These are phyloP conservation scores for Catocala nupta DNA, from an alignment of 2,888 invertebrate genomes.

Conservation along the genomic window DNA sequence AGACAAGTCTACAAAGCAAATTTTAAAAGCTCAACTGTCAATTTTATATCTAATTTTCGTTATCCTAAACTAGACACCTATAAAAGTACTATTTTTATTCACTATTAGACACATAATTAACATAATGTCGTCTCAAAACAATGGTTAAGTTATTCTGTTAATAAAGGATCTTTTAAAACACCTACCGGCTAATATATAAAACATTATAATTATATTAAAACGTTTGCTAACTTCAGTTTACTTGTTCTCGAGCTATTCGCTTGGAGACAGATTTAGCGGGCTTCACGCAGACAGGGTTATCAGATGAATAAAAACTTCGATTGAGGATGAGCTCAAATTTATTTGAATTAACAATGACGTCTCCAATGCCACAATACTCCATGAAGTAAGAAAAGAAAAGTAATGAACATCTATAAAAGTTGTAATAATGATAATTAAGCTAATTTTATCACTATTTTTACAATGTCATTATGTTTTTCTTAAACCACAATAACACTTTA, in stretches of 20 bases:
- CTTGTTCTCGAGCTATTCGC: slow-evolving; percentile 30
- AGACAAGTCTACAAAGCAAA: slow-evolving; percentile 78
- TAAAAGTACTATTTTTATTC: slow-evolving; percentile 67
- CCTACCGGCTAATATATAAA: slow-evolving; percentile 46
- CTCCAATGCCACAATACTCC: slow-evolving; percentile 87
- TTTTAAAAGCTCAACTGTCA: slow-evolving; percentile 76
- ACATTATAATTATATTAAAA: slow-evolving; percentile 29
- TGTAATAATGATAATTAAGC: slow-evolving; percentile 87
- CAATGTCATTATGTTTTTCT: slow-evolving; percentile 87
- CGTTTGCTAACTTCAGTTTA: slow-evolving; percentile 21
- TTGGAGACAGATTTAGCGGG: slow-evolving; percentile 52
- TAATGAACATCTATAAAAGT: slow-evolving; percentile 88
- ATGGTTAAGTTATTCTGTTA: slow-evolving; percentile 45
- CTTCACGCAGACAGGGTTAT: slow-evolving; percentile 58
- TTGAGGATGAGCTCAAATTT: slow-evolving; percentile 86
- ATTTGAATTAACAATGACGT: slow-evolving; percentile 87
- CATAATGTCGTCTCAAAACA: slow-evolving; percentile 47
- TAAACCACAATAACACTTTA: slow-evolving; percentile 87
- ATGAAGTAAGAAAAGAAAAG: slow-evolving; percentile 86
- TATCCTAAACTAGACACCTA: slow-evolving; percentile 78
- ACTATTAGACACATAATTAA: slow-evolving; percentile 65
- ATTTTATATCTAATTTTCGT: slow-evolving; percentile 73
- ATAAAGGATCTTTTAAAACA: slow-evolving; percentile 36
- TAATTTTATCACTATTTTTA: slow-evolving; percentile 87
- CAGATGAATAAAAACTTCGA: slow-evolving; percentile 81